Evolutionary conservation across 2,888 invertebrate genomes (phyloP).

Genomic region (Scelioninae gen. 1): DNA sequence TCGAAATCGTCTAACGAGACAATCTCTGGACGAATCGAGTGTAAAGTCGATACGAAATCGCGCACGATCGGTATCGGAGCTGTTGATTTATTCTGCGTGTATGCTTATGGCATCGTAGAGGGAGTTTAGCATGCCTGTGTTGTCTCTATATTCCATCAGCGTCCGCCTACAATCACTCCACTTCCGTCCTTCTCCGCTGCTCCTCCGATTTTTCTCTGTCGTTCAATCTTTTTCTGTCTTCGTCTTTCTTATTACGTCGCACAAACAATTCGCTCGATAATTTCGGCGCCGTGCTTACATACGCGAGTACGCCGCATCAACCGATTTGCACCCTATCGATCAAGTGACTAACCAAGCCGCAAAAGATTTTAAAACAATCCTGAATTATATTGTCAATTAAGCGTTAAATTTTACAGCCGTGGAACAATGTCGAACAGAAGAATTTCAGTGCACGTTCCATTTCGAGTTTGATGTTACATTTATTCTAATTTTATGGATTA

Average conservation of each 20-base stretch:
- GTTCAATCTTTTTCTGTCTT: conserved; percentile 13
- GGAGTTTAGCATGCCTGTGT: too few relatives aligned
- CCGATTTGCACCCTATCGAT: conserved; percentile 63
- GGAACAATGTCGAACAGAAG: not conserved
- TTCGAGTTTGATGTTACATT: not conserved
- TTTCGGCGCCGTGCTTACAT: conserved; percentile 73
- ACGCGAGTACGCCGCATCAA: conserved; percentile 64
- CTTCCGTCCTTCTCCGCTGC: conserved; percentile 39
- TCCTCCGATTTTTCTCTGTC: conserved; percentile 43
- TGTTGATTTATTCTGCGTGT: conserved; percentile 36
- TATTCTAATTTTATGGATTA: conserved; percentile 31
- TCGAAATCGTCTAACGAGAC: conserved; percentile 15
- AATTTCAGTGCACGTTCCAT: not conserved
- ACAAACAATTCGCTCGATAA: conserved; percentile 72
- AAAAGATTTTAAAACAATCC: conserved; percentile 45
- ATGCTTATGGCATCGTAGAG: conserved; percentile 4
- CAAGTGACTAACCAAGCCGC: conserved; percentile 51
- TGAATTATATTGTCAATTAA: conserved; percentile 40
- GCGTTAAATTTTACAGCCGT: conserved; percentile 19
- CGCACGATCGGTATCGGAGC: conserved; percentile 26
- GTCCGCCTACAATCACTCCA: conserved; percentile 29
- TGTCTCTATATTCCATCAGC: conserved; percentile 17
- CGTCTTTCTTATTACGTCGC: conserved; percentile 55
- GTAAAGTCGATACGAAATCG: conserved; percentile 17
- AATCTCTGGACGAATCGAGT: not conserved